Evolutionary conservation across 2,113 vertebrate genomes (phyloP).

Genomic region (Neodontobutis hainanensis): DNA sequence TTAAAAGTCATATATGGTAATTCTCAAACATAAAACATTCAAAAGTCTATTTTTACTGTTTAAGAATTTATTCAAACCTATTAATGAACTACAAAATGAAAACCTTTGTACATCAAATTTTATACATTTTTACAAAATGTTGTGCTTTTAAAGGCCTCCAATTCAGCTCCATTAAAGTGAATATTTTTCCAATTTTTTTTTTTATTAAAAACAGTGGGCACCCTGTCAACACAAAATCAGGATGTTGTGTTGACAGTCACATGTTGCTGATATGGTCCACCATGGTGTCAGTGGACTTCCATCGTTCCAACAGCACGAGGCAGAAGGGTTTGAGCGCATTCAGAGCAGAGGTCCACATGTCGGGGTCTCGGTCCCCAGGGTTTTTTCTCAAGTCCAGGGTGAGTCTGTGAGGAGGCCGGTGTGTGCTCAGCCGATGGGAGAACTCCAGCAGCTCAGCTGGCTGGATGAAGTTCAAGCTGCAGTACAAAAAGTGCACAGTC

Average conservation of each 20-base stretch:
- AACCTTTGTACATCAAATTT: no score
- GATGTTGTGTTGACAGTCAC: slow-evolving; percentile 66
- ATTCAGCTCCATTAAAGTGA: no score
- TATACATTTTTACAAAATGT: no score
- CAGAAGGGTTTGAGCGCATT: slow-evolving; percentile 78
- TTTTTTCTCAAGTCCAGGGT: slow-evolving; percentile 87
- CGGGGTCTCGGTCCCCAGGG: slow-evolving; percentile 85
- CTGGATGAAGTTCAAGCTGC: slow-evolving; percentile 91
- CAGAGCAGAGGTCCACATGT: slow-evolving; percentile 80
- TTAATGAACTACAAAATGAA: no score
- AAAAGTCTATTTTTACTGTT: no score
- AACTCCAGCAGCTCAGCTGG: slow-evolving; percentile 89
- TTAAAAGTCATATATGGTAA: no score
- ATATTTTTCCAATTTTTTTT: no score
- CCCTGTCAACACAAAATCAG: no score
- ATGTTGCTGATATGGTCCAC: slow-evolving; percentile 90
- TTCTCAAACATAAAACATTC: no score
- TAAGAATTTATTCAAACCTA: no score
- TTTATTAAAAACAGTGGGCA: no score
- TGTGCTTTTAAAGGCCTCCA: no score
- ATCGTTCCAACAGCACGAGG: slow-evolving; percentile 77
- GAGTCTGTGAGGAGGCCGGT: slow-evolving; percentile 71
- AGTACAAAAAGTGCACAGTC: background rate
- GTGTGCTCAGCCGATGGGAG: slow-evolving; percentile 71
- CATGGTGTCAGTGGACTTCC: slow-evolving; percentile 86